A percentile compares a stretch with the other conserved stretches of the same genome.
phyloP scores from a whole-genome alignment of 2,797 vertebrate genomes.

The Gymnothorax reevesii region DNA sequence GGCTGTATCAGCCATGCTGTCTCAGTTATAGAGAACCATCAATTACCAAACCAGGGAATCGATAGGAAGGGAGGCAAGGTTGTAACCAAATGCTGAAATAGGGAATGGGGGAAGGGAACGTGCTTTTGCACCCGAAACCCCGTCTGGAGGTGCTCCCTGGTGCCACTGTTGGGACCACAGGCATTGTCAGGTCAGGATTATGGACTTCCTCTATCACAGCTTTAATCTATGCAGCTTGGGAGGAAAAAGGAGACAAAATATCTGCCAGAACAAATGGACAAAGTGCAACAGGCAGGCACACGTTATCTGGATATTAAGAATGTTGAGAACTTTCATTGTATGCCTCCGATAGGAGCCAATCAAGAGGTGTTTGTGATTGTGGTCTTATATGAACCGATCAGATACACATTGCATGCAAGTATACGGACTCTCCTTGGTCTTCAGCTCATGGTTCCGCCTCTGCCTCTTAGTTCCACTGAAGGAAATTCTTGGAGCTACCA shows the following conservation, averaged over 20 bases:
- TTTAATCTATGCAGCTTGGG: neutral
- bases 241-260: neutral
- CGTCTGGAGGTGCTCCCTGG: neutral
- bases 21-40: neutral
- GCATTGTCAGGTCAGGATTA: neutral
- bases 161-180: neutral
- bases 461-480: no score
- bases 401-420: no score
- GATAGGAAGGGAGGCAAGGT: neutral
- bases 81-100: neutral
- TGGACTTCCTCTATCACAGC: neutral
- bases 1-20: neutral
- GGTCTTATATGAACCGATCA: no score
- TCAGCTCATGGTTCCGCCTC: no score
- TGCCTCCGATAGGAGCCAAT: no score
- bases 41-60: slow-evolving; percentile 15
- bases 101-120: neutral
- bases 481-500: no score
- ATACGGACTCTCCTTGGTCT: no score
- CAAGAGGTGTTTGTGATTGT: no score
- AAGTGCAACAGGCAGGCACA: no score
- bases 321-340: no score
- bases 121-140: neutral
- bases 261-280: neutral
- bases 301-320: no score